Base-by-base conservation (phyloP, 2,113 vertebrate genomes). In the Sylvilagus bachmani region DNA sequence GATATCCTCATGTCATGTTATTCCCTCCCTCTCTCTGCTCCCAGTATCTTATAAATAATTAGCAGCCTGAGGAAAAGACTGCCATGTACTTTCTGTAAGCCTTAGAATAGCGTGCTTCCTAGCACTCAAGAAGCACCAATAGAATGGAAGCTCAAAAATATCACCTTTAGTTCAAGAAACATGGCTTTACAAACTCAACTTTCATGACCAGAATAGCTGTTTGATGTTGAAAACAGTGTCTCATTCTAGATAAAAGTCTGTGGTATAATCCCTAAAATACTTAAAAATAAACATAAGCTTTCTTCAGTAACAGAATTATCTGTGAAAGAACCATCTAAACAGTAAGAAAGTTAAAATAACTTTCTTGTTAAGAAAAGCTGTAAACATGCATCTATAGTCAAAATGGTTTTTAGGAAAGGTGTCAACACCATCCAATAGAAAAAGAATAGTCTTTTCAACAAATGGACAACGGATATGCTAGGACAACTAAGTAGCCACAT, bases 301-400 rank as follows among this genome's bases (percentile, higher is more conserved):
- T 21, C 24, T 93, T 87, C 64, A 79, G 89, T 61, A 12, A 81
- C 33, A 94, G 38, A 87, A 75, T 38, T 79, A 73, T 36, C 74
- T 87, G 78, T 73, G 27, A 87, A 96, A 96, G 51, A 93, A 16
- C 69, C 92, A 95, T 89, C 5, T 53, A 73, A 91, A 58, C 11
- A 81, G 27, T 87, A 75, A 67, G 33, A 91, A 89, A 75, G 51
- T 17, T 77, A 93, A 96, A 83, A 89, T 77, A 83, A 27, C 71
- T 71, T 55, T 74, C 74, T n/a, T 74, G 2, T 66, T 85, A 58
- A 95, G 84, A 92, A 88, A 90, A 71, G 49, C 29, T 80, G 33
- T 62, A 69, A 80, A 80, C n/a, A 11, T 79, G 16, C 6, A 55
- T 55, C 22, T 86, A 73, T 7, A 33, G 61, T 69, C 70, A 94